Evolutionary conservation across 2,113 vertebrate species (phyloP), one percentile per base, ranked within the genome.

Genomic region (Muscicapa adusta): DNA sequence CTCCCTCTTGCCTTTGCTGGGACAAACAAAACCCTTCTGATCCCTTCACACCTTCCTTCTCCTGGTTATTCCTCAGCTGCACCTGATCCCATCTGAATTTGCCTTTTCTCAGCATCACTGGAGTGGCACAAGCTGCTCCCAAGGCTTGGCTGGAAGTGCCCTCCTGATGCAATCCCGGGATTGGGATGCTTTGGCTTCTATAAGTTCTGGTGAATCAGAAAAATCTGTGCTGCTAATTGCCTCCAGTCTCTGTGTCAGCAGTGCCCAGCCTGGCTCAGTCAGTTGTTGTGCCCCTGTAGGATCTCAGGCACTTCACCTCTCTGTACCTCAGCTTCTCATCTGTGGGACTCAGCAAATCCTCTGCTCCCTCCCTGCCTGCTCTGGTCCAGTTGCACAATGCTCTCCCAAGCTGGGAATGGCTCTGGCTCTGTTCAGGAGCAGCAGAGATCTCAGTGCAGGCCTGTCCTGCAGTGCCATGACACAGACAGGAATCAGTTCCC

Each of bases 171-270:
- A 95, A 57, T 65, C 47, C 70, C 14, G 5, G 51, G 29, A 28
- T 13, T 86, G 60, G 40, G 34, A 29, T 33, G 42, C 14, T 11
- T 67, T 26, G 43, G 34, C 16, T 63, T n/a, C 34, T 56, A 45
- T 23, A 23, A 68, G 5, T 75, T 80, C 20, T 92, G 40, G 58
- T 83, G 62, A 94, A 73, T 90, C 81, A 93, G 80, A 91, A 72
- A 60, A 71, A 29, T 88, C 57, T 71, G 40, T 86, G 76, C 65
- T 51, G 48, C 53, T 87, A 71, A 65, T 82, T 76, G 62, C 10
- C 54, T 65, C 48, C 73, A 61, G 77, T 5, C n/a, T 54, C 38
- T 5, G 25, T 89, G 62, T 79, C 40, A 56, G 72, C 68, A 43
- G 60, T 38, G 60, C 51, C 70, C 76, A 81, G 16, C 53, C 15